Evolutionary conservation across 2,888 invertebrate species (phyloP), one percentile per base, ranked within the genome.

Genomic region (Pseudoips prasinana): DNA sequence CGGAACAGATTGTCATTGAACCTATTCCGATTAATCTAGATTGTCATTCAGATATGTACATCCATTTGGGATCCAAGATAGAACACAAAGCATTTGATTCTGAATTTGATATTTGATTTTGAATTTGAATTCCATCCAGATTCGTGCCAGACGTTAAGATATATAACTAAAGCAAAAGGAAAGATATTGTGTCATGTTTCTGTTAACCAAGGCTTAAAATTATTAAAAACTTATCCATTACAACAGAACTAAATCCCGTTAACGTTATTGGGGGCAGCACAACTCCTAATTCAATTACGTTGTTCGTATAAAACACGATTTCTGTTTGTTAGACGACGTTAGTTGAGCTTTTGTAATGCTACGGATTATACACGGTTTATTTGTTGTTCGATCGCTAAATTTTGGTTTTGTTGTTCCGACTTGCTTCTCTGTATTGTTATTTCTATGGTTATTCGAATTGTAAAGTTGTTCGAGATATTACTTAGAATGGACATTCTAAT

Each of bases 211-310:
- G 9, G 32, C 22, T 43, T 32, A 26, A 36, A 45, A 49, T 38
- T 54, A 27, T 46, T 42, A 47, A 55, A 53, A 55, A 50, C 29
- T 53, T 52, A 43, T 57, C 50, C 48, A 45, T 56, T 42, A 32
- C 54, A 34, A 34, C 49, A 54, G 58, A 61, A 53, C 37, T 38
- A 44, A 74, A 78, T 78, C 78, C 76, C 64, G 71, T 78, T 78
- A 79, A 54, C 55, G 61, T 60, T 73, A 81, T 78, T 72, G 73
- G 67, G 77, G 75, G 66, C 78, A 70, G 57, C 63, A 68, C 68
- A 64, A 70, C 69, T 70, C 64, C 68, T 81, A 81, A 82, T 81
- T 77, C 58, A 81, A 82, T 82, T 81, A 81, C 52, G 64, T 59
- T 51, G 55, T 64, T 26, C 22, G 42, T 57, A 60, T 65, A 64